Evolutionary conservation across 2,888 invertebrate genomes (phyloP).

Genomic region (Acrobeloides nanus): DNA sequence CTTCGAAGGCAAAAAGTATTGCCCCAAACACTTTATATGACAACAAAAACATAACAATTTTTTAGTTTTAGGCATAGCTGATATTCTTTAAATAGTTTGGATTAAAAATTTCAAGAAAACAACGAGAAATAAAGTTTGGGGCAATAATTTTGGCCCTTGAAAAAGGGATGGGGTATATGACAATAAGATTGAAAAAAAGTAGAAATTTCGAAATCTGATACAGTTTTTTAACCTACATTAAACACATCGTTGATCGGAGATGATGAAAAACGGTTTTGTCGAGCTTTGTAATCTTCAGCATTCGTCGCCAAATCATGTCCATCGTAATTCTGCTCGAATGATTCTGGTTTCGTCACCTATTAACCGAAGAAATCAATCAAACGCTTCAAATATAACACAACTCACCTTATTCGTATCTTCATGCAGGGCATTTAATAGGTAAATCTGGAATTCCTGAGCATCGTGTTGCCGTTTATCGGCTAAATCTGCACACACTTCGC

Average conservation of each 20-base stretch:
- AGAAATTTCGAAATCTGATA: neutral
- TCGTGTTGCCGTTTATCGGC: conserved; percentile 58
- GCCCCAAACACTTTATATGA: no score
- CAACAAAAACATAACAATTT: no score
- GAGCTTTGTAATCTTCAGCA: conserved; percentile 28
- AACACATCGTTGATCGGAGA: conserved; percentile 42
- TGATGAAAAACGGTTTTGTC: conserved; percentile 26
- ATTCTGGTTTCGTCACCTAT: conserved; percentile 18
- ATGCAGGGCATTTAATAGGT: conserved; percentile 56
- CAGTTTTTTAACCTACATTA: conserved; percentile 25
- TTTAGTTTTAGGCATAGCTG: no score
- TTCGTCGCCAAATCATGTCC: conserved; percentile 30
- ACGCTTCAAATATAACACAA: neutral
- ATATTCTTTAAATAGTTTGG: no score
- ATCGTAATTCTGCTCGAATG: conserved; percentile 43
- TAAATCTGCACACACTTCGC: conserved; percentile 23
- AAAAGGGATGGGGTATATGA: no score
- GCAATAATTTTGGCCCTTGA: no score
- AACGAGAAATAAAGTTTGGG: no score
- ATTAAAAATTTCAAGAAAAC: no score
- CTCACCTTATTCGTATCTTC: conserved; percentile 50
- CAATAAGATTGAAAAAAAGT: no score
- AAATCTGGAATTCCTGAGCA: conserved; percentile 61
- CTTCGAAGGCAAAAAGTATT: no score
- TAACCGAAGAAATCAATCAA: conserved; percentile 17